Percentiles rank a stretch among this genome's conserved stretches.
These are phyloP conservation scores for Ctenodactylus gundi DNA, from an alignment of 2,113 vertebrate genomes.

Conservation along the genomic window DNA sequence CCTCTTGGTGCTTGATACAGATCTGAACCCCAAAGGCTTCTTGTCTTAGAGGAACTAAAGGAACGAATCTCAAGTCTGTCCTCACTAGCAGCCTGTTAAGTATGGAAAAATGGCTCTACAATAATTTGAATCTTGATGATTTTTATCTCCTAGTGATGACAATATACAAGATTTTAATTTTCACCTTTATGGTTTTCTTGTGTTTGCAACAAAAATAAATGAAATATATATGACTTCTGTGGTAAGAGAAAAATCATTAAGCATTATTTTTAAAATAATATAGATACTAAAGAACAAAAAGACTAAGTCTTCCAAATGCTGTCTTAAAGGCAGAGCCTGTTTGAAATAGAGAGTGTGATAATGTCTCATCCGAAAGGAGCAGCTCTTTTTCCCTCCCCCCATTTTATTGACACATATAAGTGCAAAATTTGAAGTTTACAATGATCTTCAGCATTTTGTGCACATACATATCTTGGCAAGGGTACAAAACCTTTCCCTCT, in stretches of 20 bases:
- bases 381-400: too few species aligned
- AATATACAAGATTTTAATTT: neutral
- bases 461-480: too few species aligned
- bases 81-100: neutral
- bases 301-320: neutral
- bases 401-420: too few species aligned
- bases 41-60: neutral
- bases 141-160: neutral
- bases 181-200: neutral
- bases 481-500: too few species aligned
- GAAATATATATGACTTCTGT: neutral
- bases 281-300: neutral
- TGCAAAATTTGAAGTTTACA: too few species aligned
- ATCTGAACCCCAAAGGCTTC: neutral
- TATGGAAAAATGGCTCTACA: neutral
- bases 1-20: neutral
- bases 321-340: neutral
- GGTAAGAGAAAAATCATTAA: neutral
- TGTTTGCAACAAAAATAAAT: constrained; percentile 29
- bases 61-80: neutral
- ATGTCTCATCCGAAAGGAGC: neutral
- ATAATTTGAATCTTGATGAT: neutral
- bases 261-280: neutral
- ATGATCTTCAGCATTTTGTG: too few species aligned
- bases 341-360: neutral